Evolutionary conservation across 2,113 vertebrate species (phyloP).

Genomic region (Motacilla alba): DNA sequence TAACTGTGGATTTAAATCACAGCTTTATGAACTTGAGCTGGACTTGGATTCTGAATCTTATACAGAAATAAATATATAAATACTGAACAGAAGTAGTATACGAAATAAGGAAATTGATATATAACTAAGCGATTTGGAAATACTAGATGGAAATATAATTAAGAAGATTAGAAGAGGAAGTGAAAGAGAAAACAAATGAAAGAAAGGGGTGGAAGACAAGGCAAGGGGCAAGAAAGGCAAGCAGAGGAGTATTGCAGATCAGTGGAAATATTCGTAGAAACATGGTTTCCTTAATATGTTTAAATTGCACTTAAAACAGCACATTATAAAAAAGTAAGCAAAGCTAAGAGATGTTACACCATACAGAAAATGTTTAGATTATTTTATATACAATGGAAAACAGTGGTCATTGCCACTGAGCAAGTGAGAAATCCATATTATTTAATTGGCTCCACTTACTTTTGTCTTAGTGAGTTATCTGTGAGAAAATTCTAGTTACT

Average conservation of each 20-base stretch:
- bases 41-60: not conserved
- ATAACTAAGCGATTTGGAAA: not conserved
- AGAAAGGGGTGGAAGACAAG: not conserved
- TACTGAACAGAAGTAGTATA: not conserved
- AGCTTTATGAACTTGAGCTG: not conserved
- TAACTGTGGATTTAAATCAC: not conserved
- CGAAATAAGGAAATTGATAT: not conserved
- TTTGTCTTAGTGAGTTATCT: not conserved
- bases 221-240: not conserved
- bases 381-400: not conserved
- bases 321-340: not conserved
- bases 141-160: not conserved
- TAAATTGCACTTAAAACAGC: not conserved
- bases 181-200: not conserved
- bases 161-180: not conserved
- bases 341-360: not conserved
- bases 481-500: not conserved
- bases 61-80: not conserved
- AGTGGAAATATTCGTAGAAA: not conserved
- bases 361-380: not conserved
- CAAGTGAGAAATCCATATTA: not conserved
- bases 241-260: not conserved
- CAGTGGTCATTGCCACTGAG: not conserved
- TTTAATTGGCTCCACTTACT: not conserved
- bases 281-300: not conserved